Evolutionary conservation across 2,113 vertebrate genomes (phyloP), one percentile per base, ranked within the genome.

Genomic region (Scomber colias): DNA sequence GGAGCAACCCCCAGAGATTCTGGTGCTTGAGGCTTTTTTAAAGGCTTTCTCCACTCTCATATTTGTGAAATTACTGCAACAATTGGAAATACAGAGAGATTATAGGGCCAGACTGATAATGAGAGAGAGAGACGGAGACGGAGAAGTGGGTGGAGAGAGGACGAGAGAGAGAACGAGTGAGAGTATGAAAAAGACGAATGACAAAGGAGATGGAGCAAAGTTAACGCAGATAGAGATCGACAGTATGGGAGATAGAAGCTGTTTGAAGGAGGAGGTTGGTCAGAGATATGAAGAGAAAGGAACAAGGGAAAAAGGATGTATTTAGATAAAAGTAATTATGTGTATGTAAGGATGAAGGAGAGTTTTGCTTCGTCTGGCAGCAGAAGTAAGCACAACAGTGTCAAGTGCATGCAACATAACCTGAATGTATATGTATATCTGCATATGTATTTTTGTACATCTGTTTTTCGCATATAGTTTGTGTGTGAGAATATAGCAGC

Each of bases 171-270:
- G 45, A 56, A 63, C 68, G 81, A 62, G 51, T n/a, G 61, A 57
- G 24, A 55, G n/a, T 19, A 31, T 16, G 64, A 70, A 46, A 71
- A 31, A 84, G 61, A 85, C 21, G 48, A 76, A 75, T 40, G 76
- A 71, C 70, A 50, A 11, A 31, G 35, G 75, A 80, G 12, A 81
- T 75, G 75, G 81, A 73, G 80, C 67, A 73, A 83, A 81, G 71
- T 75, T 78, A 84, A 53, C 60, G 21, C 56, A 85, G 84, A 90
- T 89, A 87, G 49, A 81, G 62, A 89, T 88, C 71, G 44, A 76
- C 80, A 75, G 84, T 56, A 50, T 55, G 60, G 74, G 66, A 82
- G 83, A 89, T 86, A 79, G 49, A 69, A 56, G 77, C 68, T 71
- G 76, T 86, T 88, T 86, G 80, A 89, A 87, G 62, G 44, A 67